Conservation (phyloP, 1,140 invertebrate genomes). For the Aleiodes sp. region DNA sequence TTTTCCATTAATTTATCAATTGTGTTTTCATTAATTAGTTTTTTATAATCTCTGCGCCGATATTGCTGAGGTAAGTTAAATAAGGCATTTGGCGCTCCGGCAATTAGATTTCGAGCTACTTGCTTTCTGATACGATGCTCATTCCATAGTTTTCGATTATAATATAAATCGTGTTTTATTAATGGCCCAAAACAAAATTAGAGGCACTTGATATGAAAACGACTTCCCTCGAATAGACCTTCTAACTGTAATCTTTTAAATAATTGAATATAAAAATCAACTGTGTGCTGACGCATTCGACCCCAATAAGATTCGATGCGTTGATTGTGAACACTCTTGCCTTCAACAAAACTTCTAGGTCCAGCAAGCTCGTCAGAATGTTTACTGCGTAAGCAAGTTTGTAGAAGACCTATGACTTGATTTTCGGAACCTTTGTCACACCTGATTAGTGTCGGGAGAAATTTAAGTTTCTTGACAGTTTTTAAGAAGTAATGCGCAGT, state of each 20-base stretch:
- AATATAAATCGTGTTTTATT: slow-evolving; percentile 14
- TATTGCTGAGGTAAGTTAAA: slow-evolving; percentile 14
- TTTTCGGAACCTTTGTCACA: slow-evolving; percentile 26
- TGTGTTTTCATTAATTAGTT: neutral
- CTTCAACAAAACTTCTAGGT: slow-evolving; percentile 19
- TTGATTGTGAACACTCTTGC: slow-evolving; percentile 28
- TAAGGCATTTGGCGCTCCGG: slow-evolving; percentile 10
- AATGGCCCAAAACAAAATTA: slow-evolving; percentile 31
- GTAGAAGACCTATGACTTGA: slow-evolving; percentile 5
- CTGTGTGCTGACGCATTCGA: slow-evolving; percentile 13
- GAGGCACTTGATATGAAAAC: slow-evolving; percentile 16
- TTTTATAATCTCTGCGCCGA: neutral
- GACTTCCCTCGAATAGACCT: slow-evolving; percentile 12
- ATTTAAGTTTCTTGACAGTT: neutral
- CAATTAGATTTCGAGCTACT: neutral
- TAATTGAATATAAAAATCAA: slow-evolving; percentile 31
- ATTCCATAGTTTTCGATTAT: slow-evolving; percentile 19
- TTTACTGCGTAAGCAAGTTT: slow-evolving; percentile 5
- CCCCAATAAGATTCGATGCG: slow-evolving; percentile 27
- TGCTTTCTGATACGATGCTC: slow-evolving; percentile 30
- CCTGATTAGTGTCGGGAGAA: neutral
- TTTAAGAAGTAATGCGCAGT: neutral
- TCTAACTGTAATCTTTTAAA: slow-evolving; percentile 15
- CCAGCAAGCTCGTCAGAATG: slow-evolving; percentile 21
- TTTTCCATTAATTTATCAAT: slow-evolving; percentile 7